phyloP scores from a whole-genome alignment of 2,113 vertebrate genomes.

The Passer domesticus region DNA sequence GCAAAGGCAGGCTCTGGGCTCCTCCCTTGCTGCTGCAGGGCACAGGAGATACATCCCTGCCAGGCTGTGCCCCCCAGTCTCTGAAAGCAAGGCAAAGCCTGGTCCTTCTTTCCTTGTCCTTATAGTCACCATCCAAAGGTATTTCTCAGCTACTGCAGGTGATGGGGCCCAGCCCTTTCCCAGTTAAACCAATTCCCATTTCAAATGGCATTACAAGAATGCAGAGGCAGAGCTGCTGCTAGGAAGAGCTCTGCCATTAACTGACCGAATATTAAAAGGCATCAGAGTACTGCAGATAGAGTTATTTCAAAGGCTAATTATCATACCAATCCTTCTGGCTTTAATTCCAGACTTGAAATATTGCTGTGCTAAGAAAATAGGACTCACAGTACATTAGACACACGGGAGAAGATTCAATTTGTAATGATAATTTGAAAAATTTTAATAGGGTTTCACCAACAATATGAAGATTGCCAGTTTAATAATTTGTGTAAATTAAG shows the following conservation, averaged over 20 bases:
- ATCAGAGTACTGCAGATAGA: slow-evolving; percentile 29
- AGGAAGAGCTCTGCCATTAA: neutral
- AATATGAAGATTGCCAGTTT: slow-evolving; percentile 33
- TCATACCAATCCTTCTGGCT: slow-evolving; percentile 21
- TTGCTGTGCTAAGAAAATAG: neutral
- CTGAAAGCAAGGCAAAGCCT: neutral
- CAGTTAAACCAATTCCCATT: neutral
- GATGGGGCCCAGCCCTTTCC: neutral
- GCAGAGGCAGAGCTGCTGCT: neutral
- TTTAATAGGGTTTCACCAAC: slow-evolving; percentile 37
- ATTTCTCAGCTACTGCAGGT: neutral
- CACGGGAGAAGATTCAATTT: slow-evolving; percentile 17
- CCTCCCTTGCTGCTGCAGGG: neutral
- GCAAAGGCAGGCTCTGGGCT: neutral
- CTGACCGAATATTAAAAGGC: neutral
- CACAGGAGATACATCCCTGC: neutral
- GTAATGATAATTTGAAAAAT: slow-evolving; percentile 31
- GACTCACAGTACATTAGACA: slow-evolving; percentile 14
- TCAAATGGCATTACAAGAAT: neutral
- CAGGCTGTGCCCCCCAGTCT: neutral
- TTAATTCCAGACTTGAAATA: slow-evolving; percentile 43
- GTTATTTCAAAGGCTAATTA: slow-evolving; percentile 49
- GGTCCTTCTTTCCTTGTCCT: neutral
- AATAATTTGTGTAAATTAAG: slow-evolving; percentile 1
- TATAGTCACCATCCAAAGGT: neutral